Evolutionary conservation across 2,888 invertebrate genomes (phyloP).

Genomic region (Alcis repandata): DNA sequence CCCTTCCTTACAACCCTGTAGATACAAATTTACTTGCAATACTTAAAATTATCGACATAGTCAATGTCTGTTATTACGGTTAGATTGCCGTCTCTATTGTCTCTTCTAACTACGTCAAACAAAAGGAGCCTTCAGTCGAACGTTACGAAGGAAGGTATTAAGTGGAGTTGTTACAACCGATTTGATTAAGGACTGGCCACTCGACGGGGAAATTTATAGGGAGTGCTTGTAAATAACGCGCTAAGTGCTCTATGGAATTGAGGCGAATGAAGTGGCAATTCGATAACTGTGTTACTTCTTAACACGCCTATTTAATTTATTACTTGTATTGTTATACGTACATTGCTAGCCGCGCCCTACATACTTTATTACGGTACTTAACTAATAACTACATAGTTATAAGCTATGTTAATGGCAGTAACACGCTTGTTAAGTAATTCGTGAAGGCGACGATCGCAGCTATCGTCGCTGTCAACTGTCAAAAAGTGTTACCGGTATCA

Average conservation of each 20-base stretch:
- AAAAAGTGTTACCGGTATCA: too few species aligned
- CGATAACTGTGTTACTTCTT: neutral
- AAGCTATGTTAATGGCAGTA: too few species aligned
- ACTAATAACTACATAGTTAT: neutral
- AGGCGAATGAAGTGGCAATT: conserved; percentile 8
- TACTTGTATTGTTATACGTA: neutral
- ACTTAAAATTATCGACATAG: too few species aligned
- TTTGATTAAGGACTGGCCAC: conserved; percentile 22
- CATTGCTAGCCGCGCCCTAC: neutral
- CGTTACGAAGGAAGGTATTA: conserved; percentile 3
- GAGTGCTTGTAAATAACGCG: conserved; percentile 41
- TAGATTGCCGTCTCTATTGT: too few species aligned
- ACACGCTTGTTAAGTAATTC: too few species aligned
- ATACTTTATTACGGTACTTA: neutral
- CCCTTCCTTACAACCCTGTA: too few species aligned
- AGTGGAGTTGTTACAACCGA: conserved; percentile 18
- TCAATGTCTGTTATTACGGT: too few species aligned
- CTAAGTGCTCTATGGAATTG: conserved; percentile 11
- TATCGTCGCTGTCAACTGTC: too few species aligned
- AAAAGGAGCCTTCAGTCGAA: neutral
- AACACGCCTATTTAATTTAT: neutral
- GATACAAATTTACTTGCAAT: too few species aligned
- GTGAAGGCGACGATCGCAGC: too few species aligned
- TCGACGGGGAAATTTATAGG: conserved; percentile 25
- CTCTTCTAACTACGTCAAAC: neutral